Percentiles rank a stretch among this genome's conserved stretches.
These are phyloP conservation scores for Pelodiscus sinensis DNA, from an alignment of 2,113 vertebrate genomes.

Conservation along the genomic window DNA sequence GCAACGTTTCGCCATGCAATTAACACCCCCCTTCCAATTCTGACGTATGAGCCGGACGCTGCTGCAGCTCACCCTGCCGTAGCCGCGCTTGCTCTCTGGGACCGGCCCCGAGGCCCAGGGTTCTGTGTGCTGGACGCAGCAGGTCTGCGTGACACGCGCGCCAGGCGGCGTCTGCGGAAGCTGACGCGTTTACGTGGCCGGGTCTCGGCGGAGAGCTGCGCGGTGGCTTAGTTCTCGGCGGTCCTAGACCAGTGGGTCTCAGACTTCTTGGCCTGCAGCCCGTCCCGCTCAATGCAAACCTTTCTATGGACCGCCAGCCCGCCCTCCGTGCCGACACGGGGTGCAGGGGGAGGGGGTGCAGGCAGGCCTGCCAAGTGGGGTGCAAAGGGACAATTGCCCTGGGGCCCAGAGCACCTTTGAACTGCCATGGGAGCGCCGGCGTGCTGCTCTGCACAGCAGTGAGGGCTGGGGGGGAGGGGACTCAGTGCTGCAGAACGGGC, in stretches of 20 bases:
- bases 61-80: background rate
- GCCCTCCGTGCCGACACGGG: too few relatives aligned
- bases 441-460: too few relatives aligned
- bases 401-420: too few relatives aligned
- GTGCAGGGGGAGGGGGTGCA: too few relatives aligned
- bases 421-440: too few relatives aligned
- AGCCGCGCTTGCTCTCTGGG: background rate
- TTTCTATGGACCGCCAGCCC: too few relatives aligned
- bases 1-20: background rate
- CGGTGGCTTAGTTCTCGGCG: fast-evolving
- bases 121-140: fast-evolving
- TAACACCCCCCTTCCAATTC: fast-evolving
- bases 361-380: too few relatives aligned
- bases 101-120: background rate
- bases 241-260: background rate
- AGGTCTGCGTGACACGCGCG: background rate
- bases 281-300: too few relatives aligned
- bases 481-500: too few relatives aligned
- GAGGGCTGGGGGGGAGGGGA: too few relatives aligned
- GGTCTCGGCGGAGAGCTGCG: background rate
- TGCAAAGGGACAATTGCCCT: too few relatives aligned
- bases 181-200: background rate
- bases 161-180: background rate
- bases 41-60: background rate
- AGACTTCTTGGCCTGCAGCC: too few relatives aligned